Evolutionary conservation across 2,888 invertebrate genomes (phyloP), one percentile per base, ranked within the genome.

Genomic region (Mellilla xanthometata): DNA sequence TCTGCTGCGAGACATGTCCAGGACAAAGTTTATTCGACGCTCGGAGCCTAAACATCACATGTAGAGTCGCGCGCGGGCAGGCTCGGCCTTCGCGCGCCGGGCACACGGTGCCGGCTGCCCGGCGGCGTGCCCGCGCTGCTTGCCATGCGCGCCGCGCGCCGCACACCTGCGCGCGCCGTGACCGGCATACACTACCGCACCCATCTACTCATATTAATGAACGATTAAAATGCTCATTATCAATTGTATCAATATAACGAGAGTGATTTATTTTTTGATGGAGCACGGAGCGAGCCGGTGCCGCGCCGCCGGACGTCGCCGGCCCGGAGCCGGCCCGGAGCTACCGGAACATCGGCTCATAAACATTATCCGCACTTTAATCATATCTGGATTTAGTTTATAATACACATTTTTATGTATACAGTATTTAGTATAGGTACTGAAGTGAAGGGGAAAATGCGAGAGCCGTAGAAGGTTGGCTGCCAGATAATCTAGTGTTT

Each of bases 131-230:
- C 82, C 68, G 67, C 39, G 52, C 83, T 81, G 72, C 52, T 83
- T 68, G 67, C 39, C 52, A 84, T 81, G 72, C 82, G 24, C 56
- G 56, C 58, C 79, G 73, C 79, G 76, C 76, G 68, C 67, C 58
- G 75, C 75, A 75, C 85, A 84, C 78, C 81, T 86, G 85, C 76
- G 77, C 65, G 55, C 52, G 51, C 54, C 79, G 79, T 77, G 83
- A 71, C 56, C 57, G 45, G 81, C 52, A 39, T 46, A 42, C 30
- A 53, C 49, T 47, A 48, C 45, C 45, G 49, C 49, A 53, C 51
- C 53, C 45, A 52, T 49, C 27, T 23, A 41, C 38, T 19, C 36
- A 48, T 41, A 49, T 42, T 51, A 57, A 56, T 52, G 46, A 41
- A 31, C 47, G 59, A 68, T 64, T 68, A 58, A 59, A 64, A 60